A percentile compares a stretch with the other conserved stretches of the same genome.
Evolutionary conservation across 2,113 vertebrate genomes (phyloP).

Genomic region (Psittacara wagleri): DNA sequence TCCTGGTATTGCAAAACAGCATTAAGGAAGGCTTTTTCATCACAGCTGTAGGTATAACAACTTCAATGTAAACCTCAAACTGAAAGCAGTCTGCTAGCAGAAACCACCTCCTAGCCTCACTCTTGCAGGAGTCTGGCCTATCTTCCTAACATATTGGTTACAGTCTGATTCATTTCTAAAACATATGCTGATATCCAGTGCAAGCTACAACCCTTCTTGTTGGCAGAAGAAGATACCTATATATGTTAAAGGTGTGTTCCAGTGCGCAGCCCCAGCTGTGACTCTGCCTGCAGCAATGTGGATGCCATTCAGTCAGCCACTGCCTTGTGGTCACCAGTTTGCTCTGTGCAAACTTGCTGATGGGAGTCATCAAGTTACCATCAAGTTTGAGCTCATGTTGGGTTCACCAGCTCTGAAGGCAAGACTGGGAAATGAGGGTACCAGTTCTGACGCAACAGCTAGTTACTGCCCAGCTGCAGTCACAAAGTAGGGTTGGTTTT

Average conservation of each 20-base stretch:
- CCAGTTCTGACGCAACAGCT: neutral
- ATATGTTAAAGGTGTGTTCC: neutral
- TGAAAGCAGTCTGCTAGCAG: neutral
- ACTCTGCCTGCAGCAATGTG: fast-evolving
- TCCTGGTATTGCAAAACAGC: neutral
- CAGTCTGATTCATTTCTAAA: neutral
- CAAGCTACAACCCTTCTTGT: neutral
- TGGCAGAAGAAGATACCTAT: neutral
- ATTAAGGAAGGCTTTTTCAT: neutral
- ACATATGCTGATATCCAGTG: neutral
- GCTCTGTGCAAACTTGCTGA: neutral
- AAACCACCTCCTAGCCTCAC: neutral
- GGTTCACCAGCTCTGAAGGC: neutral
- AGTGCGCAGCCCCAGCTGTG: neutral
- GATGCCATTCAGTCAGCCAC: neutral
- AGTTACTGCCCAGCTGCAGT: neutral
- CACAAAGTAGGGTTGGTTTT: neutral
- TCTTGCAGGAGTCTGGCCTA: neutral
- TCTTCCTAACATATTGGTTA: neutral
- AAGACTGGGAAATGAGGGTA: neutral
- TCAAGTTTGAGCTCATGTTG: neutral
- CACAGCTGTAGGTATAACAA: neutral
- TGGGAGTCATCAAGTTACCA: neutral
- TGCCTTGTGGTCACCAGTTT: neutral
- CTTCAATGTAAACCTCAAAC: neutral